Evolutionary conservation across 2,113 vertebrate species (phyloP).

Genomic region (Perca schrenkii): DNA sequence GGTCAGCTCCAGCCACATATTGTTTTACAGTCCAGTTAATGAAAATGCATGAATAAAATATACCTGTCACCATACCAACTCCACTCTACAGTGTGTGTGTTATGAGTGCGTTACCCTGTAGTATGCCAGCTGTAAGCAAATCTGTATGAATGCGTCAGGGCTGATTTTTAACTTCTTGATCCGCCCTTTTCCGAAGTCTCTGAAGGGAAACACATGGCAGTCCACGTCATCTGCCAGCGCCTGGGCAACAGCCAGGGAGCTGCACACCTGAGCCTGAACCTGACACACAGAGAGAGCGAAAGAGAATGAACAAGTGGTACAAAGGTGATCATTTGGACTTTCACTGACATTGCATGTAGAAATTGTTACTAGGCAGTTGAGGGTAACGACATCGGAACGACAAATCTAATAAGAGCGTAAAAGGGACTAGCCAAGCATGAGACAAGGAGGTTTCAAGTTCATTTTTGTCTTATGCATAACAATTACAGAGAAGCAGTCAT

Average conservation of each 20-base stretch:
- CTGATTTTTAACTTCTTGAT: conserved; percentile 93
- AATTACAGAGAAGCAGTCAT: neutral
- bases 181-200: conserved; percentile 90
- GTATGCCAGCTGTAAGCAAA: conserved; percentile 93
- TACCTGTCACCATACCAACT: too few species aligned
- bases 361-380: neutral
- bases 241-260: conserved; percentile 86
- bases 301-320: neutral
- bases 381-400: neutral
- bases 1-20: too few species aligned
- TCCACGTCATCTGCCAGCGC: conserved; percentile 92
- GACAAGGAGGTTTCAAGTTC: neutral
- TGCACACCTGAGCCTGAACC: conserved; percentile 66
- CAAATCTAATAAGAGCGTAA: neutral
- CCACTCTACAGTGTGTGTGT: neutral
- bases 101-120: conserved; percentile 84
- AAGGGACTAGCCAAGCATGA: neutral
- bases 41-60: too few species aligned
- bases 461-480: neutral
- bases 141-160: conserved; percentile 94
- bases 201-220: conserved; percentile 90
- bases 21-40: too few species aligned
- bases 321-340: neutral
- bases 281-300: neutral
- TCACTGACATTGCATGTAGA: neutral